Percentiles rank a stretch among this genome's conserved stretches.
phyloP scores from a whole-genome alignment of 2,113 vertebrate genomes.

The Tupaia tana region DNA sequence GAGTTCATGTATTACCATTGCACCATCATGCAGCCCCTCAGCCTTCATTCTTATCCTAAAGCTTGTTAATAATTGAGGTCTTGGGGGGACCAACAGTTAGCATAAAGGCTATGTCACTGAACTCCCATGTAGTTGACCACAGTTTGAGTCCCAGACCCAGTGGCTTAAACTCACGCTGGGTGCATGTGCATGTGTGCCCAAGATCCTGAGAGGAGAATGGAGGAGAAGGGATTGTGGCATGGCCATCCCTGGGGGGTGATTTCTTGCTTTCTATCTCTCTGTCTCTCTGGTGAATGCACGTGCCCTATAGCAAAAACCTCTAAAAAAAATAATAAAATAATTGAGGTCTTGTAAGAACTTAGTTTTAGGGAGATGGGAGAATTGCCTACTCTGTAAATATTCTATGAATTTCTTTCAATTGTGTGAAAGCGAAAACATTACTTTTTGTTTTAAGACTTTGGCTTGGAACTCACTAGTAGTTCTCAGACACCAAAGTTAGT shows the following conservation, averaged over 20 bases:
- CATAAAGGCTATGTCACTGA: too few species aligned
- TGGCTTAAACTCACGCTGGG: too few species aligned
- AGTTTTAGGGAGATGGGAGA: neutral
- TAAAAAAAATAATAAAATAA: neutral
- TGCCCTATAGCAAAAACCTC: too few species aligned
- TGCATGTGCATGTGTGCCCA: too few species aligned
- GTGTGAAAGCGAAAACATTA: neutral
- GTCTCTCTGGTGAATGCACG: too few species aligned
- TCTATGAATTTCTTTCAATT: neutral
- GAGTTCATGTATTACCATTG: too few species aligned
- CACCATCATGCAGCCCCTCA: neutral
- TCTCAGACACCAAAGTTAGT: neutral
- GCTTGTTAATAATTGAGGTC: neutral
- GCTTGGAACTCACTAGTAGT: neutral
- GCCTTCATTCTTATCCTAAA: neutral
- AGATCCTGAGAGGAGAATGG: too few species aligned
- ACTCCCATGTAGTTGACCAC: too few species aligned
- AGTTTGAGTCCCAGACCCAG: too few species aligned
- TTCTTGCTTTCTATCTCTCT: too few species aligned
- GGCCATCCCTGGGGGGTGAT: too few species aligned
- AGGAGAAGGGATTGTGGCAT: too few species aligned
- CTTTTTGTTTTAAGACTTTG: neutral
- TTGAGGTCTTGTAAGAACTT: neutral
- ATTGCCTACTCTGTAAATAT: neutral
- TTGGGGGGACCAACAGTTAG: neutral